Evolutionary conservation across 2,113 vertebrate genomes (phyloP).

Genomic region (Passer montanus): DNA sequence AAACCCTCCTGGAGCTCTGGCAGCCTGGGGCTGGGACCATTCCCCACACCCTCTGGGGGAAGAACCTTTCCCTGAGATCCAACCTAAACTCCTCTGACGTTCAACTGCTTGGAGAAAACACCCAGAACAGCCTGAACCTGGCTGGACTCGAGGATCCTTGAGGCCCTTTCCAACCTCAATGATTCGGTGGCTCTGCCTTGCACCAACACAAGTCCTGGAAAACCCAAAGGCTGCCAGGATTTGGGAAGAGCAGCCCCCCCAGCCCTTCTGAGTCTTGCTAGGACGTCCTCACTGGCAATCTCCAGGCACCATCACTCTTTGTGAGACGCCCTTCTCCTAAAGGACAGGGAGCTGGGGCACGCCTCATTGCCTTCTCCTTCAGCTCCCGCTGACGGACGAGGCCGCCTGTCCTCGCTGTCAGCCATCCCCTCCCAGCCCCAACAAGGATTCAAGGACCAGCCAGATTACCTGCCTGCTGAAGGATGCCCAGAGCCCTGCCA

Average conservation of each 20-base stretch:
- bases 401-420: neutral
- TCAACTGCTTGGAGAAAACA: neutral
- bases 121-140: fast-evolving
- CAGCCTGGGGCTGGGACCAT: neutral
- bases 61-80: neutral
- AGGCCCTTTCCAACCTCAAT: neutral
- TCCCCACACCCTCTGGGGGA: neutral
- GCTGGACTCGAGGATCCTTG: fast-evolving
- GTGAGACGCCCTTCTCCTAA: neutral
- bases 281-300: neutral
- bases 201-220: neutral
- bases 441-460: neutral
- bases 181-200: fast-evolving
- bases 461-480: neutral
- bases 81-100: neutral
- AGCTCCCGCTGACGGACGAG: neutral
- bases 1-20: neutral
- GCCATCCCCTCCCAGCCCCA: neutral
- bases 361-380: neutral
- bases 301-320: neutral
- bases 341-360: neutral
- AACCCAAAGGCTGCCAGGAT: neutral
- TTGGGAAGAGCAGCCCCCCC: neutral
- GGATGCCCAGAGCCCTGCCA: neutral
- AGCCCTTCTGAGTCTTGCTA: neutral